Conservation (phyloP, 2,797 vertebrate genomes). For the Champsocephalus gunnari region DNA sequence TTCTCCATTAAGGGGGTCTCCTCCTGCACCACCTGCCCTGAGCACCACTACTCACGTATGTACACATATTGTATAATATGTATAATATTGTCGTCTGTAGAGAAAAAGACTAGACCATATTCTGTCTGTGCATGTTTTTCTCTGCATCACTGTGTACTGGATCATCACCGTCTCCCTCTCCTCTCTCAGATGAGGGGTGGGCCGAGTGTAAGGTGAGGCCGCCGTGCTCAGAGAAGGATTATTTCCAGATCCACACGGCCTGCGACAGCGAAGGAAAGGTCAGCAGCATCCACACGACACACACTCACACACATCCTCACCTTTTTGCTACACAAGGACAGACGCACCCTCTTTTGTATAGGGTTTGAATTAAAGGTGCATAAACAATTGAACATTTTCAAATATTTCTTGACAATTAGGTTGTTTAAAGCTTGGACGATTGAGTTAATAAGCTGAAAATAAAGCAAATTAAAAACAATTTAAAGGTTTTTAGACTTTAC, state of each 20-base stretch:
- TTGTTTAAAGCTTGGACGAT: background rate
- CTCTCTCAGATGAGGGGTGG: conserved; percentile 90
- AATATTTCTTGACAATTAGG: background rate
- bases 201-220: conserved; percentile 87
- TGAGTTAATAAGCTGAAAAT: background rate
- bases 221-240: conserved; percentile 91
- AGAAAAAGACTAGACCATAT: background rate
- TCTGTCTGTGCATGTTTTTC: background rate
- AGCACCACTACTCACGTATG: conserved; percentile 91
- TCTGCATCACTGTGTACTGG: background rate
- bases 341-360: background rate
- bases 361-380: background rate
- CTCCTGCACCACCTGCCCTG: conserved; percentile 88
- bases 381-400: background rate
- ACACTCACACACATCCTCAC: background rate
- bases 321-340: conserved; percentile 7
- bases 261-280: conserved; percentile 96
- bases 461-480: background rate
- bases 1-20: conserved; percentile 91
- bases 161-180: conserved; percentile 3
- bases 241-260: conserved; percentile 94
- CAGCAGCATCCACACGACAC: conserved; percentile 55
- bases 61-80: no score
- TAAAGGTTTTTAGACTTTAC: background rate
- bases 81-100: background rate